Evolutionary conservation across 2,797 vertebrate genomes (phyloP).

Genomic region (Liasis olivaceus): DNA sequence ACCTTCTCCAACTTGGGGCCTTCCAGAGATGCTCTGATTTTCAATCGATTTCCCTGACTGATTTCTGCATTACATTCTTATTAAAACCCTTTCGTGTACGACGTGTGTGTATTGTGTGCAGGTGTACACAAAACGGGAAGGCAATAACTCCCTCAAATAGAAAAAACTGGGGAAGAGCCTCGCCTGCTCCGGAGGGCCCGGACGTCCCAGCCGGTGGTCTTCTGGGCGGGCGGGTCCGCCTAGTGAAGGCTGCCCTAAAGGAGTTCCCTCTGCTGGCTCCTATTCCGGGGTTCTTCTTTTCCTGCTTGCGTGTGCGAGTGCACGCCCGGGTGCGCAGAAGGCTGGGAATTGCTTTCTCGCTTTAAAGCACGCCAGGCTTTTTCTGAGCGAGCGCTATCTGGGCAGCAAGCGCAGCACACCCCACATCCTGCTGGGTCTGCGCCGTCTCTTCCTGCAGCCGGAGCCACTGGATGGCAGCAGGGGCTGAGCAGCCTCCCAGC

Average conservation of each 20-base stretch:
- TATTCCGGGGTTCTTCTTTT: background rate
- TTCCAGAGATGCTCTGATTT: background rate
- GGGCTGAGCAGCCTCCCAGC: background rate
- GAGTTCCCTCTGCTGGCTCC: background rate
- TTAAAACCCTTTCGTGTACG: background rate
- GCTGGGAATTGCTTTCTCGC: background rate
- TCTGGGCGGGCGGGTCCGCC: accelerated
- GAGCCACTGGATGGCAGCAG: background rate
- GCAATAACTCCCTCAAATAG: background rate
- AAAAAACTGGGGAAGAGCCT: background rate
- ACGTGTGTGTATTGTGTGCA: background rate
- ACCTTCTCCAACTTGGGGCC: background rate
- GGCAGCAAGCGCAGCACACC: background rate
- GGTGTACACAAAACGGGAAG: background rate
- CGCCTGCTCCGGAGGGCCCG: background rate
- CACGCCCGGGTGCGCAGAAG: background rate
- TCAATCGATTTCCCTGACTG: background rate
- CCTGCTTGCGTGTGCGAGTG: background rate
- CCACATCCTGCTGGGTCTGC: background rate
- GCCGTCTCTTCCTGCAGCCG: background rate
- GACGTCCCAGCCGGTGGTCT: background rate
- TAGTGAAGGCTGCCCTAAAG: background rate
- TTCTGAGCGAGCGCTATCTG: background rate
- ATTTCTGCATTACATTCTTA: too few relatives aligned
- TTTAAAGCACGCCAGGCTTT: background rate